Conservation (phyloP, 2,113 vertebrate species). For the Greenwoodochromis staneri region DNA sequence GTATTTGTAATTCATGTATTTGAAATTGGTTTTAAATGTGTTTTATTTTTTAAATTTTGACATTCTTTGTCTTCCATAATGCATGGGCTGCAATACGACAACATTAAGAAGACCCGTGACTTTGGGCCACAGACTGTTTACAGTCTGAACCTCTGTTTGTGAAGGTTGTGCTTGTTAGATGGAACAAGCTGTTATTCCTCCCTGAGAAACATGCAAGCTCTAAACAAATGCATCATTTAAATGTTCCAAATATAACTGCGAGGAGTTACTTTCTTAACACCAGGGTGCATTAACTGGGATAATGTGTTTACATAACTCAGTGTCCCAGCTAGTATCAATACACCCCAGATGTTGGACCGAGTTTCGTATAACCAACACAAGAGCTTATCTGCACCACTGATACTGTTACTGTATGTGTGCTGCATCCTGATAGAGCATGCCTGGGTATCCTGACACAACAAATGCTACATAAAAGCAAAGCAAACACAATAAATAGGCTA, state of each 20-base stretch:
- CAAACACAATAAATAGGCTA: background rate
- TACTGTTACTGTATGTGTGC: background rate
- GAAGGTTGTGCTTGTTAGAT: background rate
- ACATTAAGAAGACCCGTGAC: background rate
- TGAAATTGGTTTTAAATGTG: background rate
- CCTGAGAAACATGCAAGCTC: background rate
- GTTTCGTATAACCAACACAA: background rate
- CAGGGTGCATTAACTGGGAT: background rate
- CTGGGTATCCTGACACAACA: background rate
- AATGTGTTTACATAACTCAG: background rate
- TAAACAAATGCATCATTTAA: background rate
- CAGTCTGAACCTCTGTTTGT: background rate
- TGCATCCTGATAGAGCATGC: background rate
- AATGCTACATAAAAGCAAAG: background rate
- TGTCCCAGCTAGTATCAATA: background rate
- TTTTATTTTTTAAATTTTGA: background rate
- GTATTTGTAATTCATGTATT: background rate
- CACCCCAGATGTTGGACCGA: background rate
- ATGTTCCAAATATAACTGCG: background rate
- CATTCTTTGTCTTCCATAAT: background rate
- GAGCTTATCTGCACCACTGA: background rate
- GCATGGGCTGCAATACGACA: background rate
- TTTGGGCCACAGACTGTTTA: background rate
- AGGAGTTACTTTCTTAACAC: background rate
- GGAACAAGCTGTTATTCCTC: background rate